These are phyloP conservation scores for Trichosurus vulpecula DNA, from an alignment of 2,797 vertebrate species.

Conservation along the genomic window DNA sequence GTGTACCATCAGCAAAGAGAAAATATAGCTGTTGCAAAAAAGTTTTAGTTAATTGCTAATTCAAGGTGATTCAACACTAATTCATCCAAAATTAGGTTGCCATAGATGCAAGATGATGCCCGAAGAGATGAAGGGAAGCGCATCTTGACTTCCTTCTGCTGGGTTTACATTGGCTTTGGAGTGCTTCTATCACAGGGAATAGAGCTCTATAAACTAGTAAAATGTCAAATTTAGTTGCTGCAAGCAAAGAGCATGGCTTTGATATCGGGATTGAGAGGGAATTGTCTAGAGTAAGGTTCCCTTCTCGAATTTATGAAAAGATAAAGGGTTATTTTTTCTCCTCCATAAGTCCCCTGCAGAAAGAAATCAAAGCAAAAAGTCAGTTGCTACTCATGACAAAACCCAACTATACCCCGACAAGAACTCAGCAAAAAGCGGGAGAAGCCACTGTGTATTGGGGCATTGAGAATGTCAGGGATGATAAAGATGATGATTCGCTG, in stretches of 20 bases:
- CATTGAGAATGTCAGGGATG: constrained; percentile 23
- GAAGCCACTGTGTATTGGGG: background rate
- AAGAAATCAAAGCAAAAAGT: constrained; percentile 29
- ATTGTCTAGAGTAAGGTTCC: background rate
- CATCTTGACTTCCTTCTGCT: constrained; percentile 37
- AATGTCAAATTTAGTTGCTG: background rate
- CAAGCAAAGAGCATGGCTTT: background rate
- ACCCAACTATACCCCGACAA: background rate
- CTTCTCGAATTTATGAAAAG: constrained; percentile 21
- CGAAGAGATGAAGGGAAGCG: background rate
- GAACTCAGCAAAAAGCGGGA: background rate
- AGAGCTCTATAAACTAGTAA: background rate
- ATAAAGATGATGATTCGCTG: background rate
- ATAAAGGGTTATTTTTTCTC: background rate
- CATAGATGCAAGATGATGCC: constrained; percentile 10
- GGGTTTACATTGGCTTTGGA: background rate
- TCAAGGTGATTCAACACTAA: constrained; percentile 56
- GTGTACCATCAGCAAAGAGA: constrained; percentile 47
- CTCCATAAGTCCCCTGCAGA: background rate
- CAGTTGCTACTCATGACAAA: background rate
- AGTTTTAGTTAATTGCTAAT: constrained; percentile 23
- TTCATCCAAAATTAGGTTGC: constrained; percentile 8
- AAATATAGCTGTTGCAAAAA: constrained; percentile 55
- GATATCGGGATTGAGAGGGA: constrained; percentile 9
- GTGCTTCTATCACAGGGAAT: background rate